phyloP scores from a whole-genome alignment of 1,140 invertebrate genomes.

The Drosophila ananassae region DNA sequence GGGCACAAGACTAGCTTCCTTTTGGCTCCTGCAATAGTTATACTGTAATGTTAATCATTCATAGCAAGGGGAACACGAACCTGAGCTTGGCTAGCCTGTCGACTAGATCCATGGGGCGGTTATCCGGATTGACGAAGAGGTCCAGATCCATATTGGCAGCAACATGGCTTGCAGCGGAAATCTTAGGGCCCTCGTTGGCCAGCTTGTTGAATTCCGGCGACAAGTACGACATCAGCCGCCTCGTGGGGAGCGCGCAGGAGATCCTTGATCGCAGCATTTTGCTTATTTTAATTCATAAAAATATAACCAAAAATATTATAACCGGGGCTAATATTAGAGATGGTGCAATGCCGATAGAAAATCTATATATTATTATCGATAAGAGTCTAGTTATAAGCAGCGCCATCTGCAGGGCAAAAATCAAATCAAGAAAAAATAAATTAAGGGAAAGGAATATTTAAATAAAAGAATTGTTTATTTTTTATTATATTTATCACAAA shows the following conservation, averaged over 20 bases:
- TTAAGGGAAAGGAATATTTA: no score
- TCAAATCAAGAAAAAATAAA: not conserved
- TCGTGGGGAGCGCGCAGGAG: constrained; percentile 13
- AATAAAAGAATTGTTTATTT: no score
- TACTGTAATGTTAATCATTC: not conserved
- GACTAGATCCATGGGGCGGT: constrained; percentile 57
- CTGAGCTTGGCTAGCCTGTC: constrained; percentile 55
- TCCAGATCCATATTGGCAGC: constrained; percentile 49
- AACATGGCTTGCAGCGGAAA: not conserved
- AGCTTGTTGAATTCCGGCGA: constrained; percentile 61
- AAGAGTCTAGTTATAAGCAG: not conserved
- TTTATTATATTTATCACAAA: no score
- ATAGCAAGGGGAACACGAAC: constrained; percentile 2
- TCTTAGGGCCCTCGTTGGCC: constrained; percentile 38
- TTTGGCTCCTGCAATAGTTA: constrained; percentile 49
- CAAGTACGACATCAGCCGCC: constrained; percentile 62
- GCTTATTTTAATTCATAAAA: constrained; percentile 36
- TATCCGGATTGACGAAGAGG: constrained; percentile 56
- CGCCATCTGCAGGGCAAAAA: not conserved
- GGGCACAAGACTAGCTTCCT: constrained; percentile 51
- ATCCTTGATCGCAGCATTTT: constrained; percentile 51
- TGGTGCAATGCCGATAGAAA: not conserved
- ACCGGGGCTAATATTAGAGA: not conserved
- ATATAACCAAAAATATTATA: constrained; percentile 34
- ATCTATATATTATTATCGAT: not conserved